Conservation (phyloP, 2,797 vertebrate species). For the Ispidina lecontei region DNA sequence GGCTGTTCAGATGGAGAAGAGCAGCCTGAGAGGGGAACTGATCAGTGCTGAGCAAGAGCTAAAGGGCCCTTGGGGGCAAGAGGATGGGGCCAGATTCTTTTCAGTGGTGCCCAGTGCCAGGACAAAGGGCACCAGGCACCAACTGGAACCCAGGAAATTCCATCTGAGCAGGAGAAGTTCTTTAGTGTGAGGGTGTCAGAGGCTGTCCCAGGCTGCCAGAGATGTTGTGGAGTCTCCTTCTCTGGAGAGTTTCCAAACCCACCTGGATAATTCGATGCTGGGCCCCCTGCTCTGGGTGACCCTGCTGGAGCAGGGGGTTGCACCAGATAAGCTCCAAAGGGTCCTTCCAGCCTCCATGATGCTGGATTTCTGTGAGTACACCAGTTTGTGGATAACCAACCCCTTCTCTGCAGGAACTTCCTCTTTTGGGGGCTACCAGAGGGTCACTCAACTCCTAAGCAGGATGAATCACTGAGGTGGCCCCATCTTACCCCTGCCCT, state of each 20-base stretch:
- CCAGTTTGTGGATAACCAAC: neutral
- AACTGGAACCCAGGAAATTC: too few species aligned
- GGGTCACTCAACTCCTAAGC: neutral
- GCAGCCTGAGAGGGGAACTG: neutral
- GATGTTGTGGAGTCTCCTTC: too few species aligned
- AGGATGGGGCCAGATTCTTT: too few species aligned
- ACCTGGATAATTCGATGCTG: neutral
- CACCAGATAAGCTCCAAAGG: neutral
- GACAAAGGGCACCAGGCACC: too few species aligned
- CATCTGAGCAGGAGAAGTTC: too few species aligned
- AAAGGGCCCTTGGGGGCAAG: too few species aligned
- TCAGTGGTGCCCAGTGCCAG: too few species aligned
- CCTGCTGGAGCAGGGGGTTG: neutral
- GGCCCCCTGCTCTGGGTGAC: neutral
- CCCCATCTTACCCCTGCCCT: neutral
- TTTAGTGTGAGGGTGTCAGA: too few species aligned
- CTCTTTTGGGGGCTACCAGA: neutral
- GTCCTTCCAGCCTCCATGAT: neutral
- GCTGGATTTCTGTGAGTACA: neutral
- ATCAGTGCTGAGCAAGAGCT: neutral
- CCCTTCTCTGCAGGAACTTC: neutral
- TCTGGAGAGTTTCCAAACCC: neutral
- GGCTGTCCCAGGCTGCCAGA: too few species aligned
- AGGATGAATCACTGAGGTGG: accelerated
- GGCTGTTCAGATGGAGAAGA: neutral